Evolutionary conservation across 2,797 vertebrate species (phyloP).

Genomic region (Vespertilio murinus): DNA sequence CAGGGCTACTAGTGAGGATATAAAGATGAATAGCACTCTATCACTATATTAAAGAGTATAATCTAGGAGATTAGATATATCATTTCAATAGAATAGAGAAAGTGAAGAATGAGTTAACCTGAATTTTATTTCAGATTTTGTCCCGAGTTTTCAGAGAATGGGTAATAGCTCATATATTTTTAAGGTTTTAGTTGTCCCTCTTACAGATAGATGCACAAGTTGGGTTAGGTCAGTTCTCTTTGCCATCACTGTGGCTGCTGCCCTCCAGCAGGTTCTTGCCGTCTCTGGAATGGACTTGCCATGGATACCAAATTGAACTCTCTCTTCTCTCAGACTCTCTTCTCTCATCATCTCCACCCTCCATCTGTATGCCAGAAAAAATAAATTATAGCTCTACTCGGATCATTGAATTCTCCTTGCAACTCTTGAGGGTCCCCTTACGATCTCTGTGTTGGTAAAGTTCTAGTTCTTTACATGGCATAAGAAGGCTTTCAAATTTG

Average conservation of each 20-base stretch:
- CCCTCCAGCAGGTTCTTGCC: not conserved
- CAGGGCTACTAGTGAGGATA: not conserved
- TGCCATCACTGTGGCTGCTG: not conserved
- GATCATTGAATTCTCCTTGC: not conserved
- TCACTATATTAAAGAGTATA: slow-evolving; percentile 12
- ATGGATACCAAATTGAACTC: not conserved
- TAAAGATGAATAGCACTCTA: not conserved
- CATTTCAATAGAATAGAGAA: slow-evolving; percentile 34
- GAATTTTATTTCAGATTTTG: slow-evolving; percentile 32
- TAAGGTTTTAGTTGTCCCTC: not conserved
- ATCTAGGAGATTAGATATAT: not conserved
- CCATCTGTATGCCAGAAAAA: not conserved
- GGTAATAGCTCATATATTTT: not conserved
- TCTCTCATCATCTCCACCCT: not conserved
- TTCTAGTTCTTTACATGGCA: not conserved
- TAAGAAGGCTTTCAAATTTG: not conserved
- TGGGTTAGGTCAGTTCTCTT: not conserved
- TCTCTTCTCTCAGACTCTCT: not conserved
- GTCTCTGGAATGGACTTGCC: not conserved
- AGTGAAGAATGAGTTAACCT: not conserved
- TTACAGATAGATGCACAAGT: not conserved
- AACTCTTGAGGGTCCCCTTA: not conserved
- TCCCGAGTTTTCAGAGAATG: not conserved
- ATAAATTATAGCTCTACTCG: not conserved
- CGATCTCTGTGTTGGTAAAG: not conserved